These are phyloP conservation scores for Rotaria sp. DNA, from an alignment of 2,888 invertebrate species.

Conservation along the genomic window DNA sequence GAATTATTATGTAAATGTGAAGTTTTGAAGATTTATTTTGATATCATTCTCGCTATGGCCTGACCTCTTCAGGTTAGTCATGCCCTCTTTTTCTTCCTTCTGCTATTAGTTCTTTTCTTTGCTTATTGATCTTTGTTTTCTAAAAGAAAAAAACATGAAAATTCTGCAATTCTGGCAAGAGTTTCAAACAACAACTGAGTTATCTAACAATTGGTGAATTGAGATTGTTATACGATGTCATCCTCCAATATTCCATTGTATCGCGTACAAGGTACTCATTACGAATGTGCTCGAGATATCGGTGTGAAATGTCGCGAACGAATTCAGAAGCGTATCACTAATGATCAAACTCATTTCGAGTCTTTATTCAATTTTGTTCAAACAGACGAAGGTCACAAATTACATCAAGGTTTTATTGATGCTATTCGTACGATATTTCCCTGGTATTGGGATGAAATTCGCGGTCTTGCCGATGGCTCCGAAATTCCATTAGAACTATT, in stretches of 20 bases:
- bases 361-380: background rate
- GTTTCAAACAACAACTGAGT: too few species aligned
- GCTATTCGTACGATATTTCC: background rate
- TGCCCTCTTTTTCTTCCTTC: too few species aligned
- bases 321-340: background rate
- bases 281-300: conserved; percentile 25
- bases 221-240: background rate
- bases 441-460: conserved; percentile 39
- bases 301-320: background rate
- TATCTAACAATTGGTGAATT: too few species aligned
- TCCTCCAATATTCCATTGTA: conserved; percentile 4
- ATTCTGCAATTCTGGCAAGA: too few species aligned
- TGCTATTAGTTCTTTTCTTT: too few species aligned
- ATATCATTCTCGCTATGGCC: too few species aligned
- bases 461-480: conserved; percentile 32
- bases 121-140: too few species aligned
- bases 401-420: background rate
- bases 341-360: background rate
- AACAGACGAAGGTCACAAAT: background rate
- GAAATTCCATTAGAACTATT: conserved; percentile 25
- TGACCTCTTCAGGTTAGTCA: too few species aligned
- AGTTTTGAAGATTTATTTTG: too few species aligned
- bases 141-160: too few species aligned
- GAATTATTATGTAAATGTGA: too few species aligned
- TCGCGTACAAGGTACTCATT: conserved; percentile 32